These are phyloP conservation scores for Clivina fossor DNA, from an alignment of 2,888 invertebrate species.

Conservation along the genomic window DNA sequence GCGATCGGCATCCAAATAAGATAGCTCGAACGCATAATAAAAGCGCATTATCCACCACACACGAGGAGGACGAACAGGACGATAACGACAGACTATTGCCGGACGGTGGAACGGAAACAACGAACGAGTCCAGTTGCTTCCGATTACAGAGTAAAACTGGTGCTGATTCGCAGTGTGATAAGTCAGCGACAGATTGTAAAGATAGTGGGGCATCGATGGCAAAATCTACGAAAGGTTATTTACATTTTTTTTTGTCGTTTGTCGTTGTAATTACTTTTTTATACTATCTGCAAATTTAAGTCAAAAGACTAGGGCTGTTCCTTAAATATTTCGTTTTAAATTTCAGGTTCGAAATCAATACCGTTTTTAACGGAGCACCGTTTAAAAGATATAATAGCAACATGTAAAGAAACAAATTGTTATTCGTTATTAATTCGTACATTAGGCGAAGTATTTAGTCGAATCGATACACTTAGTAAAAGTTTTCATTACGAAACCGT, in stretches of 20 bases:
- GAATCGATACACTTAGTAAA: conserved; percentile 68
- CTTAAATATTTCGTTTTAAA: no score
- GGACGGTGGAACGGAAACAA: no score
- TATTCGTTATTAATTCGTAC: conserved; percentile 75
- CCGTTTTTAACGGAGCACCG: conserved; percentile 73
- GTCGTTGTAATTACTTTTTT: no score
- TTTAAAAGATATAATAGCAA: conserved; percentile 72
- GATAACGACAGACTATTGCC: conserved; percentile 19
- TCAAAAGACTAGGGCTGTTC: no score
- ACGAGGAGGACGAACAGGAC: conserved; percentile 2
- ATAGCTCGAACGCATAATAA: conserved; percentile 63
- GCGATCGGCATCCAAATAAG: conserved; percentile 75
- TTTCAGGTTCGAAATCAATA: conserved; percentile 45
- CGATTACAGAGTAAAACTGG: conserved; percentile 22
- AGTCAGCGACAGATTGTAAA: conserved; percentile 20
- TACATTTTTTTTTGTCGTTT: no score
- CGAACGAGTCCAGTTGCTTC: conserved; percentile 23
- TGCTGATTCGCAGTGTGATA: no score
- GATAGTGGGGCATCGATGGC: conserved; percentile 18
- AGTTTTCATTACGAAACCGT: conserved; percentile 64
- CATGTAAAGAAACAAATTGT: conserved; percentile 67
- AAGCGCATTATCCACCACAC: conserved; percentile 35
- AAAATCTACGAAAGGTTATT: conserved; percentile 29
- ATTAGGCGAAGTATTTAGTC: conserved; percentile 75
- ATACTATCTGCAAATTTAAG: no score